A percentile compares a stretch with the other conserved stretches of the same genome.
These are phyloP conservation scores for Scomber colias DNA, from an alignment of 2,113 vertebrate species.

Conservation along the genomic window DNA sequence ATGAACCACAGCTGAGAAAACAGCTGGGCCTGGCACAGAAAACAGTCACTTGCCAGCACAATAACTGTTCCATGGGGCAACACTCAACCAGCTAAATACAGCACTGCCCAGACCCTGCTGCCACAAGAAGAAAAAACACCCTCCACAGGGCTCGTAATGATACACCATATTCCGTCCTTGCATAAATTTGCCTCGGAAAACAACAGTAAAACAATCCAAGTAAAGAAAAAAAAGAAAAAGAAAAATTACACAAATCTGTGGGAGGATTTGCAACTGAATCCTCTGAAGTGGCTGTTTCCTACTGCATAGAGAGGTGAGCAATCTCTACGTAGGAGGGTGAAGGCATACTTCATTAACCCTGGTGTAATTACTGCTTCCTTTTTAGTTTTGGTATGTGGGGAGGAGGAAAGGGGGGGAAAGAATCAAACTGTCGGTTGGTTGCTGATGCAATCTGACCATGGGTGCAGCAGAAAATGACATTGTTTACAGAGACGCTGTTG, in stretches of 20 bases:
- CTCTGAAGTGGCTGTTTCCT: conserved; percentile 70
- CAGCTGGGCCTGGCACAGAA: conserved; percentile 63
- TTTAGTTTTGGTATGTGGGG: conserved; percentile 48
- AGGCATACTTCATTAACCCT: conserved; percentile 75
- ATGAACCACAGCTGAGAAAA: conserved; percentile 57
- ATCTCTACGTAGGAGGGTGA: conserved; percentile 67
- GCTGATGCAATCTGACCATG: conserved; percentile 58
- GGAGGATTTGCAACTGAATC: conserved; percentile 53
- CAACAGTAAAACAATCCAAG: conserved; percentile 47
- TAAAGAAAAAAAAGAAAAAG: conserved; percentile 28
- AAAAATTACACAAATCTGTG: conserved; percentile 51
- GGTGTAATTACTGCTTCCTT: conserved; percentile 72
- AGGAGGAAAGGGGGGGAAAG: no score
- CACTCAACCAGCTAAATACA: conserved; percentile 49
- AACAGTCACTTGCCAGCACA: conserved; percentile 56
- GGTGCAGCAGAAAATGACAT: conserved; percentile 42
- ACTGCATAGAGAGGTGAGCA: conserved; percentile 62
- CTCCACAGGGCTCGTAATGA: conserved; percentile 14
- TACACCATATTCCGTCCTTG: conserved; percentile 22
- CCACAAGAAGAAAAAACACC: conserved; percentile 30
- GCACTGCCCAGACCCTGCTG: conserved; percentile 18
- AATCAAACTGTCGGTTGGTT: conserved; percentile 37
- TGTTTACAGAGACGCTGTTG: conserved; percentile 39
- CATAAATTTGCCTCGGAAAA: conserved; percentile 25
- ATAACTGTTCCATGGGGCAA: conserved; percentile 51